Conservation (phyloP, 2,797 vertebrate genomes). For the Ceyx erithaca region DNA sequence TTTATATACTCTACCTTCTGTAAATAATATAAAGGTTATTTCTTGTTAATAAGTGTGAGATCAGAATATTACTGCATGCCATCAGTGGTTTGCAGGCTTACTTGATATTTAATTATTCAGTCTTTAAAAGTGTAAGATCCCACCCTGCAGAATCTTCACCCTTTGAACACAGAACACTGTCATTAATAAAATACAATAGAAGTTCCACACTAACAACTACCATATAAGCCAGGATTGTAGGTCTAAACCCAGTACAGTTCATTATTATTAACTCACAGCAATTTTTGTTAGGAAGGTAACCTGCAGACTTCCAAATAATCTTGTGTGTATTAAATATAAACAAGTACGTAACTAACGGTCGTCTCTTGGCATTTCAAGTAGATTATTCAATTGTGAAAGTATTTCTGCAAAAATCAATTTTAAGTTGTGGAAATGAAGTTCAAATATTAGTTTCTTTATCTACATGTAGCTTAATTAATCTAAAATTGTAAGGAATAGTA, state of each 20-base stretch:
- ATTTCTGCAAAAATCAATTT: slow-evolving; percentile 47
- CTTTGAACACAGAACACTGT: slow-evolving; percentile 71
- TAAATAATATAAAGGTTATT: slow-evolving; percentile 76
- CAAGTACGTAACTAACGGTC: slow-evolving; percentile 45
- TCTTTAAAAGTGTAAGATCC: slow-evolving; percentile 76
- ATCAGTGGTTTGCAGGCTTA: slow-evolving; percentile 58
- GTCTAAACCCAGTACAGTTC: slow-evolving; percentile 58
- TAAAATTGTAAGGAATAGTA: slow-evolving; percentile 72
- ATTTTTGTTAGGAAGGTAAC: slow-evolving; percentile 71
- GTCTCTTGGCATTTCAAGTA: slow-evolving; percentile 61
- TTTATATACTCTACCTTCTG: slow-evolving; percentile 76
- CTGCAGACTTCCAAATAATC: slow-evolving; percentile 58
- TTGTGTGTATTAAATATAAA: slow-evolving; percentile 70
- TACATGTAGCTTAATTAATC: slow-evolving; percentile 80
- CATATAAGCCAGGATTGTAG: slow-evolving; percentile 62
- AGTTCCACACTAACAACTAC: slow-evolving; percentile 70
- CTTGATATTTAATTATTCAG: slow-evolving; percentile 65
- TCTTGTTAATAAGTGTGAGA: slow-evolving; percentile 70
- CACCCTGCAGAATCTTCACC: slow-evolving; percentile 81
- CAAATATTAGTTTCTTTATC: slow-evolving; percentile 65
- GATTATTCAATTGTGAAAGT: slow-evolving; percentile 53
- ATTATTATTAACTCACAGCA: slow-evolving; percentile 70
- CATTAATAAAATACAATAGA: slow-evolving; percentile 74
- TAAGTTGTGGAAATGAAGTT: slow-evolving; percentile 65
- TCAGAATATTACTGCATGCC: slow-evolving; percentile 61